Conservation (phyloP, 2,888 invertebrate species). For the Cephus rjabovi region DNA sequence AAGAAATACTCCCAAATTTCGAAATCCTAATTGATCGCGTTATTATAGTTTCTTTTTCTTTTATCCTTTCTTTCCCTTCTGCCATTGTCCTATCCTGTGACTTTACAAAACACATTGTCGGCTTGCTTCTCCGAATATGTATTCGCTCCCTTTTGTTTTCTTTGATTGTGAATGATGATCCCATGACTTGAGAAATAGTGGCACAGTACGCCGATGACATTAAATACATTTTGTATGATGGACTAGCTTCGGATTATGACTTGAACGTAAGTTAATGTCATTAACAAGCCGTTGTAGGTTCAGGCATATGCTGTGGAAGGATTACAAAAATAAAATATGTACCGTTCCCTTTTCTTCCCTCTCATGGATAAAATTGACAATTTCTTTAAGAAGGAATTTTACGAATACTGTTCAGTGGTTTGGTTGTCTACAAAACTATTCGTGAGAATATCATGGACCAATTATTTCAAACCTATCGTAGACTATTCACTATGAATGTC, state of each 20-base stretch:
- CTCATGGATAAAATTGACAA: neutral
- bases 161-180: slow-evolving; percentile 36
- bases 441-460: slow-evolving; percentile 7
- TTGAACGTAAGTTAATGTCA: slow-evolving; percentile 37
- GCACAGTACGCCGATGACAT: slow-evolving; percentile 10
- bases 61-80: neutral
- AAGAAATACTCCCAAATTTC: neutral
- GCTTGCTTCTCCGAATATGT: neutral
- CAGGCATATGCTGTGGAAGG: slow-evolving; percentile 45
- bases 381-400: too few relatives aligned
- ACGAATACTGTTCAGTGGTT: too few relatives aligned
- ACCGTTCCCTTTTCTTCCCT: neutral
- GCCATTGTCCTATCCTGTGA: neutral
- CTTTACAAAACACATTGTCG: neutral
- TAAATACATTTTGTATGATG: slow-evolving; percentile 52
- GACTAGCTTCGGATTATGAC: slow-evolving; percentile 54
- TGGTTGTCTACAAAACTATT: neutral
- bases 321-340: neutral
- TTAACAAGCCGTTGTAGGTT: slow-evolving; percentile 40
- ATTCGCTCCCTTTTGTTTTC: neutral
- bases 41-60: neutral
- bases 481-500: neutral
- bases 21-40: neutral
- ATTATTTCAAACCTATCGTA: too few relatives aligned
- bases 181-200: slow-evolving; percentile 32